Evolutionary conservation across 2,888 invertebrate species (phyloP), one percentile per base, ranked within the genome.

Genomic region (Drosophila affinis): DNA sequence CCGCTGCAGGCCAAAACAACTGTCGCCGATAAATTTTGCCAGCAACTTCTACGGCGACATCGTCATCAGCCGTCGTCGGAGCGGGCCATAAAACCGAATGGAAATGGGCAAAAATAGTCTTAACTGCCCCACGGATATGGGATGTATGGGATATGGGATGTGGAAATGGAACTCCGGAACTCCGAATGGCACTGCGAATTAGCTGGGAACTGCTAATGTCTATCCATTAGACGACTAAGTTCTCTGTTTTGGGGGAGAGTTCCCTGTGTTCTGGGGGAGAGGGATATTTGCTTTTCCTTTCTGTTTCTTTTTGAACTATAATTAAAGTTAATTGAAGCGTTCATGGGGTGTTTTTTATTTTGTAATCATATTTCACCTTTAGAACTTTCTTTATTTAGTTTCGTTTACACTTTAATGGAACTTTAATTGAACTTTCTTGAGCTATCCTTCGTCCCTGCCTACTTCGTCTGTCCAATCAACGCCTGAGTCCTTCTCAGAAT

Each of bases 11-110:
- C 64, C 45, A 48, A 48, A 48, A 58, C 87, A 88, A 88, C 89
- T 88, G 88, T 88, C 76, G 85, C 81, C 83, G 75, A 88, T 89
- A 89, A 88, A 88, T 88, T 89, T 84, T 44, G 75, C 62, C 65
- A 62, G 76, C 34, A 47, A 47, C 18, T 53, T 67, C 54, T 54
- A 29, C 54, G 39, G 39, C 39, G 39, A 39, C 39, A 39, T 39
- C 39, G 39, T 39, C 39, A 14, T 39, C 39, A 21, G 18, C 1
- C 39, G 39, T n/a, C n/a, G 24, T 56, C 61, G 59, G 59, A 60
- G 45, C 51, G 69, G 39, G 54, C 64, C 81, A 87, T 85, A 68
- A 84, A 81, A 84, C 45, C 49, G 34, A 62, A 52, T n/a, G 57
- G 60, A 63, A 69, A 68, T 54, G 53, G 27, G 63, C 54, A 65